Conservation (phyloP, 2,888 invertebrate species). For the Petrophora chlorosata region DNA sequence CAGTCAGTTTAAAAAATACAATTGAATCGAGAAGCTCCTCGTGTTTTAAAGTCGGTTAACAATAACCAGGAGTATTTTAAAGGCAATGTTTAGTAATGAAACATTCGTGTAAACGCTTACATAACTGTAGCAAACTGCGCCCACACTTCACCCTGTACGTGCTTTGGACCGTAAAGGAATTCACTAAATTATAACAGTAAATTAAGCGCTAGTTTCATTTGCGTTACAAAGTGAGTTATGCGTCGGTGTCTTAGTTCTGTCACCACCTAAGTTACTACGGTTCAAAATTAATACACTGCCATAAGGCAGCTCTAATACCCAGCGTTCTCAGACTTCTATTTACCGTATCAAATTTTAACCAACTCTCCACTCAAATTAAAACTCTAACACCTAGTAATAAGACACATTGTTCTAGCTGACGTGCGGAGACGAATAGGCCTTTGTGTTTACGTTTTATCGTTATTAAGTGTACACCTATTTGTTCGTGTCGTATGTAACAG, state of each 20-base stretch:
- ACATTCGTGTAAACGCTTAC: slow-evolving; percentile 14
- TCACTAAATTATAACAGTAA: slow-evolving; percentile 82
- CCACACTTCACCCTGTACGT: slow-evolving; percentile 40
- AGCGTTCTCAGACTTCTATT: slow-evolving; percentile 69
- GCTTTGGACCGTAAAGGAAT: slow-evolving; percentile 71
- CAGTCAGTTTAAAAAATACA: too few relatives aligned
- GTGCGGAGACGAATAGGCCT: slow-evolving; percentile 46
- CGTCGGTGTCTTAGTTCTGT: slow-evolving; percentile 83
- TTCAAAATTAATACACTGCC: slow-evolving; percentile 84
- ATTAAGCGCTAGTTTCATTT: slow-evolving; percentile 83
- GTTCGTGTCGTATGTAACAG: slow-evolving; percentile 79
- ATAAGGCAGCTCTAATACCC: slow-evolving; percentile 81
- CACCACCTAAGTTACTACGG: slow-evolving; percentile 83
- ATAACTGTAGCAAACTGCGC: slow-evolving; percentile 33
- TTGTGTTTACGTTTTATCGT: slow-evolving; percentile 62
- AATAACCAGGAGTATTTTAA: too few relatives aligned
- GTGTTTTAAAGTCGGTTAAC: too few relatives aligned
- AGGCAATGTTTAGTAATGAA: not conserved
- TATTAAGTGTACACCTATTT: slow-evolving; percentile 82
- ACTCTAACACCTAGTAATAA: slow-evolving; percentile 41
- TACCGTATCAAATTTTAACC: slow-evolving; percentile 75
- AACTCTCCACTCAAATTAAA: slow-evolving; percentile 36
- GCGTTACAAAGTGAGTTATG: slow-evolving; percentile 82
- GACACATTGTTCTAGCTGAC: slow-evolving; percentile 26
- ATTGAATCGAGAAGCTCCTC: too few relatives aligned